Percentiles rank a stretch among this genome's conserved stretches.
phyloP scores from a whole-genome alignment of 2,797 vertebrate species.

The Uromys caudimaculatus region DNA sequence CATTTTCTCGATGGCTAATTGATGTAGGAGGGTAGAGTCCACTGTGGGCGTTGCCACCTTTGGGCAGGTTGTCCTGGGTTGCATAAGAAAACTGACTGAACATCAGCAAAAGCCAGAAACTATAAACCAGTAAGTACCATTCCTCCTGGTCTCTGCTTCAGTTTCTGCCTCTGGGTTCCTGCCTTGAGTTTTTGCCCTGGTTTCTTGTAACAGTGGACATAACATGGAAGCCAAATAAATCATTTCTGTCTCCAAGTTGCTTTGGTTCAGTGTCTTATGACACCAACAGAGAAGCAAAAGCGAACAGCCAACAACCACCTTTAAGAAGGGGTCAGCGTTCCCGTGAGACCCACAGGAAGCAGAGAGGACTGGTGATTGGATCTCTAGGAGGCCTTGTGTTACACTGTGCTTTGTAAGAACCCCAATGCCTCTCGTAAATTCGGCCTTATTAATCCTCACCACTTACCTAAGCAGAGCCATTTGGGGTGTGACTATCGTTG shows the following conservation, averaged over 20 bases:
- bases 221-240: background rate
- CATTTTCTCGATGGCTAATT: background rate
- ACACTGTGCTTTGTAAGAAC: background rate
- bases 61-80: background rate
- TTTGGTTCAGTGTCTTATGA: too few species aligned
- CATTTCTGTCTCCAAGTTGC: background rate
- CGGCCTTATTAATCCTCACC: background rate
- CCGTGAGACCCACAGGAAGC: background rate
- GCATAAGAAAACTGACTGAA: background rate
- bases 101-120: background rate
- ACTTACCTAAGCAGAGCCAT: background rate
- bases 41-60: background rate
- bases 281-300: background rate
- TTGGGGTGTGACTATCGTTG: slow-evolving; percentile 45
- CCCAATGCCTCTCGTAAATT: background rate
- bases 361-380: background rate
- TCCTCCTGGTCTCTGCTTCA: background rate
- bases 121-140: background rate
- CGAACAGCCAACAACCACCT: background rate
- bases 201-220: background rate
- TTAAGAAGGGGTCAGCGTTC: background rate
- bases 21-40: background rate
- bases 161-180: background rate
- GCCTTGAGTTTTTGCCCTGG: background rate
- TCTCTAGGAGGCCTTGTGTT: background rate